Base-by-base conservation (phyloP, 2,797 vertebrate species). In the Alauda arvensis region DNA sequence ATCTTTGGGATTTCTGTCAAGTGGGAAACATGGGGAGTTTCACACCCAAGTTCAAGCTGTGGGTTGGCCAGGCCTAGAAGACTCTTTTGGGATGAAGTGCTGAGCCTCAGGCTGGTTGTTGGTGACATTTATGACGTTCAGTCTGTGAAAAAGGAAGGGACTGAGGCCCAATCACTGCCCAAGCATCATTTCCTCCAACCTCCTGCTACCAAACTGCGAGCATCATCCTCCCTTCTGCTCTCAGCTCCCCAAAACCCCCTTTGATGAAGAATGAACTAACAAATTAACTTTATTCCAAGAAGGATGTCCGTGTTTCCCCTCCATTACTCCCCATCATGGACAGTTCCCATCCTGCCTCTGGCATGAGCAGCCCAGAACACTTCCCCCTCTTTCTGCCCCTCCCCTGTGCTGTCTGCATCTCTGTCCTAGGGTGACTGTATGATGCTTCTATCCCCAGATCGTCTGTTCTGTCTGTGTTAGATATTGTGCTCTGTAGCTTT, bases 361-460 rank as follows among this genome's bases (percentile, higher is more conserved):
- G 1, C 8, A 45, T 0, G 1, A 40, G 9, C 49, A 37, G 3
- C 49, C 43, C 8, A 6, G 21, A 23, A 28, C 51, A 2, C 5
- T 7, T 60, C 18, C 25, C 63, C 15, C 3, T 43, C 37, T 19
- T 4, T 0, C 25, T 83, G 31, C 40, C 12, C 14, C 55, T 49
- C 12, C 23, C 6, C 56, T 1, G 1, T 14, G 40, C 39, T 56
- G 2, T 10, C 46, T 71, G n/a, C 34, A 1, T 8, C 37, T n/a
- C n/a, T n/a, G n/a, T n/a, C n/a, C n/a, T n/a, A n/a, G n/a, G n/a
- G n/a, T n/a, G n/a, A n/a, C n/a, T n/a, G n/a, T n/a, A n/a, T n/a
- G n/a, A n/a, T n/a, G n/a, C n/a, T n/a, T n/a, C n/a, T n/a, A n/a
- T n/a, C n/a, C n/a, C n/a, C n/a, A n/a, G n/a, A n/a, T n/a, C n/a